A percentile compares a stretch with the other conserved stretches of the same genome.
These are phyloP conservation scores for Lasiurus borealis DNA, from an alignment of 2,113 vertebrate genomes.

Conservation along the genomic window DNA sequence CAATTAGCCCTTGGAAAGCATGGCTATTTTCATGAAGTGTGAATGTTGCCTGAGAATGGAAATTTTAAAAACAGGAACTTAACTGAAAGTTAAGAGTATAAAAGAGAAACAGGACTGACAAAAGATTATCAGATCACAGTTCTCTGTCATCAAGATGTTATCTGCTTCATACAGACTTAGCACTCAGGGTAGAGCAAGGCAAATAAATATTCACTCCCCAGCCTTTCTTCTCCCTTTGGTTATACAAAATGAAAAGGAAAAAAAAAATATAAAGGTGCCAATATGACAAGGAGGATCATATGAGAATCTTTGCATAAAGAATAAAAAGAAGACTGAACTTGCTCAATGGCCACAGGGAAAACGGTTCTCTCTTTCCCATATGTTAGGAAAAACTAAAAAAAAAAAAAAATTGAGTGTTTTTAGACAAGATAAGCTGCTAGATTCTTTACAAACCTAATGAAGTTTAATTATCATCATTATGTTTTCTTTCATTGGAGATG, in stretches of 20 bases:
- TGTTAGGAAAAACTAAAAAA: background rate
- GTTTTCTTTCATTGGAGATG: constrained; percentile 13
- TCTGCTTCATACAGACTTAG: background rate
- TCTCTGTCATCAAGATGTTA: constrained; percentile 16
- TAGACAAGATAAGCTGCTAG: constrained; percentile 42
- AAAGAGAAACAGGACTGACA: constrained; percentile 64
- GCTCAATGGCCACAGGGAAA: background rate
- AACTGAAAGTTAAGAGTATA: constrained; percentile 64
- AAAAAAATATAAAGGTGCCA: background rate
- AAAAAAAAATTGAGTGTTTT: background rate
- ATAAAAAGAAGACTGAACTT: constrained; percentile 30
- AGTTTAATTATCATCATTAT: constrained; percentile 17
- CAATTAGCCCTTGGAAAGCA: constrained; percentile 69
- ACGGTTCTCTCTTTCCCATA: background rate
- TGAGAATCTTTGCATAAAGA: constrained; percentile 36
- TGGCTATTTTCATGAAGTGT: constrained; percentile 77
- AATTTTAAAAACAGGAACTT: constrained; percentile 73
- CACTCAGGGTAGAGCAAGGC: background rate
- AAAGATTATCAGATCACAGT: constrained; percentile 38
- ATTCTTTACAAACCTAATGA: constrained; percentile 52
- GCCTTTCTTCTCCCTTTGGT: background rate
- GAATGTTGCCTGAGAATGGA: constrained; percentile 73
- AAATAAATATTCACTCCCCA: background rate
- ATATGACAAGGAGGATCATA: background rate
- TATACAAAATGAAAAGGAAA: constrained; percentile 8